Percentiles rank a stretch among this genome's conserved stretches.
Evolutionary conservation across 2,888 invertebrate genomes (phyloP).

Genomic region (Amorpha juglandis): DNA sequence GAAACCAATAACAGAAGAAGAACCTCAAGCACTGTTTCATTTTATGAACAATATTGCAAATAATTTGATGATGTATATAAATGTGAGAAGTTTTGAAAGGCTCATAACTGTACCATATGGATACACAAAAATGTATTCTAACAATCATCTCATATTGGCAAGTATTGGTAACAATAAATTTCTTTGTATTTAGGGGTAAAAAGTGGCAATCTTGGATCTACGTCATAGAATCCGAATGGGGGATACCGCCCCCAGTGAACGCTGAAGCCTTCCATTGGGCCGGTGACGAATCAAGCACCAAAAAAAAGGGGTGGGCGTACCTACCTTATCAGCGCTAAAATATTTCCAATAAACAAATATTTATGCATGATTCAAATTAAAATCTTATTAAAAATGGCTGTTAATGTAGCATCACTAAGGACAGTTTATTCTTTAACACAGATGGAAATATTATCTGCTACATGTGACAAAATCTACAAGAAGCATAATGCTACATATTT

Average conservation of each 20-base stretch:
- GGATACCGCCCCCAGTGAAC: too few relatives aligned
- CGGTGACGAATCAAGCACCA: too few relatives aligned
- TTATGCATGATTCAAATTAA: too few relatives aligned
- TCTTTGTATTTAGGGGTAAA: background rate
- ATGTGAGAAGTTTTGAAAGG: conserved; percentile 64
- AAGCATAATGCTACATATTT: conserved; percentile 55
- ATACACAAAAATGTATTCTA: conserved; percentile 42
- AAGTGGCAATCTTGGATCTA: background rate
- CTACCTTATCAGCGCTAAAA: too few relatives aligned
- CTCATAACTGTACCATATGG: conserved; percentile 68
- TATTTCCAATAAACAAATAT: too few relatives aligned
- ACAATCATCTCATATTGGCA: conserved; percentile 67
- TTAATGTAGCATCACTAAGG: too few relatives aligned
- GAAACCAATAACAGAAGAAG: conserved; percentile 61
- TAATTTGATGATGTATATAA: conserved; percentile 64
- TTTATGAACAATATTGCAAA: conserved; percentile 59
- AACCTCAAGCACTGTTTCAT: conserved; percentile 57
- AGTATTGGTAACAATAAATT: conserved; percentile 35
- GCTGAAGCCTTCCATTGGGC: too few relatives aligned
- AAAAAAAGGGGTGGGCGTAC: too few relatives aligned
- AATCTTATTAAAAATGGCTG: too few relatives aligned
- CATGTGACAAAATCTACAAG: conserved; percentile 47
- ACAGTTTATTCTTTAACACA: conserved; percentile 39
- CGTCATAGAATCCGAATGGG: too few relatives aligned
- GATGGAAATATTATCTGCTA: conserved; percentile 65